These are phyloP conservation scores for Eilema griseolum DNA, from an alignment of 2,888 invertebrate species.

Conservation along the genomic window DNA sequence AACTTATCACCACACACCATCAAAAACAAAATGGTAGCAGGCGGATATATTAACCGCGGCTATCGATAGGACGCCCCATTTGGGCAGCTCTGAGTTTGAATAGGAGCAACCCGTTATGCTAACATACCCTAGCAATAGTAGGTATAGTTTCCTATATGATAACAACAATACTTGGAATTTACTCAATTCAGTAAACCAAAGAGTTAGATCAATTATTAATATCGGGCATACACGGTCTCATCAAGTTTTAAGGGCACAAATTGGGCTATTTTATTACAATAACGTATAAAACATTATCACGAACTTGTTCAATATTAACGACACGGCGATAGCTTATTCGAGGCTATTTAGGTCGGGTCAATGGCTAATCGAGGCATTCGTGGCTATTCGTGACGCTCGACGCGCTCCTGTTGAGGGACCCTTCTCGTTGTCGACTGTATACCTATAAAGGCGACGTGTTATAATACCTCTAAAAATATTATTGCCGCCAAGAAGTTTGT, in stretches of 20 bases:
- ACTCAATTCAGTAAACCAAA: neutral
- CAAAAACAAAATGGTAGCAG: no score
- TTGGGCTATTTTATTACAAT: conserved; percentile 58
- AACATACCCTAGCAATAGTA: neutral
- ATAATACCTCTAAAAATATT: conserved; percentile 41
- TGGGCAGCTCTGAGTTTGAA: neutral
- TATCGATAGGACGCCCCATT: neutral
- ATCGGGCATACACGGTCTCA: conserved; percentile 33
- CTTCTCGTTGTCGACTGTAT: conserved; percentile 47
- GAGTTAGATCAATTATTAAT: neutral
- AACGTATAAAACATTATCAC: conserved; percentile 63
- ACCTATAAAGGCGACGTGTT: conserved; percentile 31
- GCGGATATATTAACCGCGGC: neutral
- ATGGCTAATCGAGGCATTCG: conserved; percentile 68
- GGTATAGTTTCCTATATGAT: neutral
- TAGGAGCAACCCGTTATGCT: neutral
- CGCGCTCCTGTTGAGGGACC: conserved; percentile 57
- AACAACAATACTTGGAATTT: neutral
- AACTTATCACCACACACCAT: neutral
- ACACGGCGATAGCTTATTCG: conserved; percentile 70
- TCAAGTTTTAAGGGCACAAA: conserved; percentile 57
- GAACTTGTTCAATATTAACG: conserved; percentile 71
- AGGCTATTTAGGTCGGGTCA: conserved; percentile 78
- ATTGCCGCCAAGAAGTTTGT: conserved; percentile 19
- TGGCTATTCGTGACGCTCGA: conserved; percentile 60